These are phyloP conservation scores for Arbacia lixula DNA, from an alignment of 53 echinoderm and acorn worm species.

Conservation along the genomic window DNA sequence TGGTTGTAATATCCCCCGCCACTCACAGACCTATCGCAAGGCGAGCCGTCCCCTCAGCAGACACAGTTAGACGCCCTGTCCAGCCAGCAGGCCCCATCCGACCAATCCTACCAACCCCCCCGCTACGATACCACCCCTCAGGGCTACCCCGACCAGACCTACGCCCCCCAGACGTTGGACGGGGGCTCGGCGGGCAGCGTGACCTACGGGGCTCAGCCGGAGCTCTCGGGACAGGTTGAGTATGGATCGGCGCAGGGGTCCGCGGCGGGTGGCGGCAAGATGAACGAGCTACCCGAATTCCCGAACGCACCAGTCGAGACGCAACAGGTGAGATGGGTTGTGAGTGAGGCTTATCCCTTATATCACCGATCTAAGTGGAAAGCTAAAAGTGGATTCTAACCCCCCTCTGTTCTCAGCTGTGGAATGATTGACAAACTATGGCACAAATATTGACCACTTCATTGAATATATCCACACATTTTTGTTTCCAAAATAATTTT, in stretches of 20 bases:
- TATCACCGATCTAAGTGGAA: too few species aligned
- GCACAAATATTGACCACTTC: too few species aligned
- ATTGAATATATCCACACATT: too few species aligned
- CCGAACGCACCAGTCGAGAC: slow-evolving; percentile 74
- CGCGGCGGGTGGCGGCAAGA: slow-evolving; percentile 10
- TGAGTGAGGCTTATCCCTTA: too few species aligned
- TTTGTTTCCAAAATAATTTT: too few species aligned
- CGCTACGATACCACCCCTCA: slow-evolving; percentile 46
- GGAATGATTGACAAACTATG: too few species aligned
- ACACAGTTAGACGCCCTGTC: neutral
- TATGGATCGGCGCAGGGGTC: slow-evolving; percentile 51
- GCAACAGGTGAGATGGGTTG: slow-evolving; percentile 58
- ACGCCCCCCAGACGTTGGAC: slow-evolving; percentile 53
- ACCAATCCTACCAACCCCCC: slow-evolving; percentile 55
- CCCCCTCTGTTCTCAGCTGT: neutral
- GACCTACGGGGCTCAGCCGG: slow-evolving; percentile 5
- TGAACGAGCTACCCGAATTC: slow-evolving; percentile 68
- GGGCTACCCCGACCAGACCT: slow-evolving; percentile 49
- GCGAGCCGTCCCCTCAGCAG: slow-evolving; percentile 37
- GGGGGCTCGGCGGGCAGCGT: slow-evolving; percentile 3
- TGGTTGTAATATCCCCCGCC: too few species aligned
- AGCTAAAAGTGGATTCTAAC: neutral
- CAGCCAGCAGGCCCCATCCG: slow-evolving; percentile 15
- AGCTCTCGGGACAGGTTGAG: slow-evolving; percentile 48
- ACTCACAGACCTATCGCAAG: slow-evolving; percentile 24